Conservation (phyloP, 1,140 invertebrate genomes). For the Procambarus clarkii region DNA sequence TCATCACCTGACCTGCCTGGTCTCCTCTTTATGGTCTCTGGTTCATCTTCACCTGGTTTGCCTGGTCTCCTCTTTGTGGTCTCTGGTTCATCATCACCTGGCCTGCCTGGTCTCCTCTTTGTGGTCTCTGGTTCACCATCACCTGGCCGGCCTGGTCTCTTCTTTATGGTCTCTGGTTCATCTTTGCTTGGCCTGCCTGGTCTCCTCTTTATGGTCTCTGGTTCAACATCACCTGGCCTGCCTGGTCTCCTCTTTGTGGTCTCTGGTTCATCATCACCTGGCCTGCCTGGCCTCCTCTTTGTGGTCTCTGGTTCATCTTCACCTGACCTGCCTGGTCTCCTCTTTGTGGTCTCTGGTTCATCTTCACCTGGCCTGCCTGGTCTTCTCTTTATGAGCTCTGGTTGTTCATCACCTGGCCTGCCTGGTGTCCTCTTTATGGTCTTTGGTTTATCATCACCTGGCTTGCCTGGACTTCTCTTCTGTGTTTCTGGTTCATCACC, state of each 20-base stretch:
- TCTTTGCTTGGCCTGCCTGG: background rate
- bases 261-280: conserved; percentile 5
- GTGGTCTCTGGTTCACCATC: background rate
- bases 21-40: background rate
- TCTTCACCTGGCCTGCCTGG: background rate
- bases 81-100: conserved; percentile 20
- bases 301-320: background rate
- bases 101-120: conserved; percentile 3
- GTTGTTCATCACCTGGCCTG: conserved; percentile 1
- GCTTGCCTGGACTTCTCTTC: background rate
- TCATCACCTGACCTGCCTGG: conserved; percentile 10
- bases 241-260: background rate
- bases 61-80: background rate
- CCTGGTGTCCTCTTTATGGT: background rate
- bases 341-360: background rate
- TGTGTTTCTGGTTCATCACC: background rate
- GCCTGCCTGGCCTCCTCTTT: background rate
- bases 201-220: background rate
- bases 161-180: background rate
- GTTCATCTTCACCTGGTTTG: background rate
- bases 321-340: background rate
- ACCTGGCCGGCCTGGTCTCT: background rate
- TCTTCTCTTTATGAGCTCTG: background rate
- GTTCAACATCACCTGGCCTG: conserved; percentile 5
- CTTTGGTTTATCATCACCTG: conserved; percentile 12